phyloP scores from a whole-genome alignment of 1,140 invertebrate genomes.

The Spodoptera frugiperda region DNA sequence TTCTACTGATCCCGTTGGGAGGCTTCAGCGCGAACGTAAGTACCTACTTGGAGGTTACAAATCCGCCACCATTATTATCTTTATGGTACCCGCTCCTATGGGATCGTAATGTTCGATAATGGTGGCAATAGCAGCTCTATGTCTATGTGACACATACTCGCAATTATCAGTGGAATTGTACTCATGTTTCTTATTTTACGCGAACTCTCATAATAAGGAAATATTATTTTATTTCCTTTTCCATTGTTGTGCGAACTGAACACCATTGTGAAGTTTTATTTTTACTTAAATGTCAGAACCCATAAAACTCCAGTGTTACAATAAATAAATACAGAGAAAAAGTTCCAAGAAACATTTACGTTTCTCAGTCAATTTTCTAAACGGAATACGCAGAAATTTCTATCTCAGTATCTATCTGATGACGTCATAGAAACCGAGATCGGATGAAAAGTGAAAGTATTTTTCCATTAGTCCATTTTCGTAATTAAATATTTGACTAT shows the following conservation, averaged over 20 bases:
- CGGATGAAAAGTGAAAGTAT: no score
- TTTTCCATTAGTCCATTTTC: no score
- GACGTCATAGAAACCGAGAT: no score
- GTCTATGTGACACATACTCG: not conserved
- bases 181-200: not conserved
- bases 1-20: constrained; percentile 25
- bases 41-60: constrained; percentile 14
- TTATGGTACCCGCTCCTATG: constrained; percentile 27
- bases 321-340: no score
- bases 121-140: constrained; percentile 1
- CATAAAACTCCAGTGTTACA: no score
- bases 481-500: not conserved
- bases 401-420: no score
- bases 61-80: constrained; percentile 20
- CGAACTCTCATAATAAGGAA: not conserved
- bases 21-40: constrained; percentile 12
- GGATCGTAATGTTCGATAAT: constrained; percentile 25
- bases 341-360: no score
- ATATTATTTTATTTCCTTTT: not conserved
- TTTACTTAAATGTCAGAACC: no score
- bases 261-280: no score
- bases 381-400: no score
- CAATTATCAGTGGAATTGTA: constrained; percentile 1
- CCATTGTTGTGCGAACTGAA: no score
- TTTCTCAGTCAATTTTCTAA: no score